These are phyloP conservation scores for Uropsilus gracilis DNA, from an alignment of 2,113 vertebrate species.

Conservation along the genomic window DNA sequence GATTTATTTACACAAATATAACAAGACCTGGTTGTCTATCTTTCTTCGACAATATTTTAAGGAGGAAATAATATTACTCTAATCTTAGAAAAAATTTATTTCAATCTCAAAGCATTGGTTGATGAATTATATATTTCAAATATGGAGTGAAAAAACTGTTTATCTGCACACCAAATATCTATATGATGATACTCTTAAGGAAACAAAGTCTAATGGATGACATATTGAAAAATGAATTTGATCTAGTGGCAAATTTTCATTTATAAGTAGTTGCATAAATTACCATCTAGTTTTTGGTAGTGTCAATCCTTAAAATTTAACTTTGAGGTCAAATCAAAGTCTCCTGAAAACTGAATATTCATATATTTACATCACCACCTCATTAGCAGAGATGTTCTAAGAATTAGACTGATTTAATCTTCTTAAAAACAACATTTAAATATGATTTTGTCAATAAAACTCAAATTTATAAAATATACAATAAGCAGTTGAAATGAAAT, in stretches of 20 bases:
- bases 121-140: not conserved
- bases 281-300: not conserved
- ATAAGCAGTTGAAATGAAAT: not conserved
- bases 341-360: not conserved
- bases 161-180: not conserved
- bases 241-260: not conserved
- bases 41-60: not conserved
- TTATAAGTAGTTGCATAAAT: not conserved
- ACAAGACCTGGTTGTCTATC: not conserved
- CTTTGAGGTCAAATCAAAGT: not conserved
- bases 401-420: not conserved
- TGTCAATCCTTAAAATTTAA: not conserved
- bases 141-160: not conserved
- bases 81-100: not conserved
- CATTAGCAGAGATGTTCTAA: not conserved
- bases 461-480: not conserved
- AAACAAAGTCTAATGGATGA: not conserved
- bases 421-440: not conserved
- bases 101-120: not conserved
- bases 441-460: not conserved
- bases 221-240: not conserved
- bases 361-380: not conserved
- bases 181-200: not conserved
- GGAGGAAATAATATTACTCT: not conserved
- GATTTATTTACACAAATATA: not conserved